Evolutionary conservation across 2,113 vertebrate genomes (phyloP), one percentile per base, ranked within the genome.

Genomic region (Pyrgilauda ruficollis): DNA sequence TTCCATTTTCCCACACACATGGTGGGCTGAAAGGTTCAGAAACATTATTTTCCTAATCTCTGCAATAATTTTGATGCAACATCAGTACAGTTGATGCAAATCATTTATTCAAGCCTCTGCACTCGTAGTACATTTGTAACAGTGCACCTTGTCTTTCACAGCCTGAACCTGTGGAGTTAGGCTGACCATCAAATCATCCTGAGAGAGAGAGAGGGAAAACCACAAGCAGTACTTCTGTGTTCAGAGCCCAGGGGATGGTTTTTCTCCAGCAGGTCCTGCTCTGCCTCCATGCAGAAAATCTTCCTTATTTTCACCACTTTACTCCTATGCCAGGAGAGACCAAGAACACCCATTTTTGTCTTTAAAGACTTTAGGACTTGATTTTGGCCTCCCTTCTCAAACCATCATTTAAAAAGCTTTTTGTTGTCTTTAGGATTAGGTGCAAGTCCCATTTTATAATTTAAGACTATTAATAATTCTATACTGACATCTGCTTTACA

Each of bases 1-100:
- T 93, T 74, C 56, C 64, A 43, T 86, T 93, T 91, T 95, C 83
- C 85, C 83, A 92, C 69, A 63, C 85, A 72, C 59, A n/a, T 18
- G 59, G 68, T 88, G 83, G 67, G 82, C 89, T 80, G 46, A 50
- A 91, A 33, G 33, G 62, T 77, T 90, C 33, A 72, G 89, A 58
- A 95, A 67, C n/a, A 41, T 63, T 74, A 44, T 81, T 94, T 85
- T 90, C 47, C 47, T 91, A 55, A 86, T 76, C 31, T 72, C 52
- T 87, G n/a, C 66, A 67, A 26, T 69, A 64, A 50, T 67, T 91
- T 67, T 70, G 55, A 56, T 73, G 39, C 68, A 87, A 28, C 28
- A 52, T 46, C 76, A 59, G 37, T 70, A 50, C 3, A 1, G 19
- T 22, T 72, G 44, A 89, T 90, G 69, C 49, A 84, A 94, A 86